Evolutionary conservation across 1,140 invertebrate species (phyloP).

Genomic region (Lasioglossum albipes): DNA sequence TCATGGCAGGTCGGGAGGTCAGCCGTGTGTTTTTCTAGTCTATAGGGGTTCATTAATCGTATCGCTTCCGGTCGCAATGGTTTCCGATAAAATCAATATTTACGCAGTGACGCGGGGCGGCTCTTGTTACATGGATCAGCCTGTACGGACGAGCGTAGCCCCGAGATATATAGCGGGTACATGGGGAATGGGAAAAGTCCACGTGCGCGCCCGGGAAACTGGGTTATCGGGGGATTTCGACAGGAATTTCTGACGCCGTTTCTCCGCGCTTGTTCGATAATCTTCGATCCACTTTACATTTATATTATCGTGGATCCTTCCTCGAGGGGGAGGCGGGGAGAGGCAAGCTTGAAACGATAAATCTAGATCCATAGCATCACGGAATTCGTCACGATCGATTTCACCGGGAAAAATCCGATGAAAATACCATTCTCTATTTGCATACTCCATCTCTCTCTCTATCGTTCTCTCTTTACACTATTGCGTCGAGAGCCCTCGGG

Average conservation of each 20-base stretch:
- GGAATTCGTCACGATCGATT: conserved; percentile 24
- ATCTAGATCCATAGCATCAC: conserved; percentile 33
- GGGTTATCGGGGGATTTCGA: conserved; percentile 47
- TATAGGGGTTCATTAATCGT: no score
- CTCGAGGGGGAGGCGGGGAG: no score
- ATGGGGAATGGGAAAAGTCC: conserved; percentile 39
- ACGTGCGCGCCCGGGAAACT: conserved; percentile 22
- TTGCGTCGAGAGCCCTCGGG: no score
- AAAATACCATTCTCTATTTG: no score
- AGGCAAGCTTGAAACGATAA: conserved; percentile 14
- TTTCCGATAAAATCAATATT: conserved; percentile 4
- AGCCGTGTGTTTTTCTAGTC: no score
- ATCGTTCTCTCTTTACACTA: no score
- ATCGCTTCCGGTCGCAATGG: background rate
- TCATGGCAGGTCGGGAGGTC: no score
- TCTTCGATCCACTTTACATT: conserved; percentile 49
- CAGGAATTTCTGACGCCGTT: conserved; percentile 46
- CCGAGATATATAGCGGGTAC: conserved; percentile 8
- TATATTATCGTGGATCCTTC: conserved; percentile 44
- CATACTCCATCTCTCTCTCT: no score
- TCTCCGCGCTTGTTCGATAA: conserved; percentile 42
- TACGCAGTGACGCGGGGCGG: no score
- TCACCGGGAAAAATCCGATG: background rate
- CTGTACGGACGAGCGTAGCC: background rate
- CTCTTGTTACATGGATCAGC: background rate